Conservation (phyloP, 1,140 invertebrate species). For the Planococcus citri region DNA sequence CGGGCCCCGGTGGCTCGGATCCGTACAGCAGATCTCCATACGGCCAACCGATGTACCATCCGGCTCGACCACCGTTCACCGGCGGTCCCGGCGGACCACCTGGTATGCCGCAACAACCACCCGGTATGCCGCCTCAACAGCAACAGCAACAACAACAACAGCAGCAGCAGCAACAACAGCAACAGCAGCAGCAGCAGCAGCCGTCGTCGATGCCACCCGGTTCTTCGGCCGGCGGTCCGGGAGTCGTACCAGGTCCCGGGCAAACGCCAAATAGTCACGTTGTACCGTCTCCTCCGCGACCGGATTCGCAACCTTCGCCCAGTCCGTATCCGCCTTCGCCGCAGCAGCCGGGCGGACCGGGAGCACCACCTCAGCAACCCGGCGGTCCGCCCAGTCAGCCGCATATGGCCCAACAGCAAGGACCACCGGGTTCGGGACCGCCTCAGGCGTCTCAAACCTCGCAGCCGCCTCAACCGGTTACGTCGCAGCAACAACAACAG, state of each 20-base stretch:
- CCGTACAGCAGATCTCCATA: conserved; percentile 12
- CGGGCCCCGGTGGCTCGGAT: conserved; percentile 21
- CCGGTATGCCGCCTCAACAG: neutral
- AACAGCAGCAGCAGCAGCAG: too few species aligned
- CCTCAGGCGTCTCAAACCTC: conserved; percentile 14
- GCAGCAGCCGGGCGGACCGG: conserved; percentile 26
- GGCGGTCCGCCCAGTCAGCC: conserved; percentile 25
- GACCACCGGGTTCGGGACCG: neutral
- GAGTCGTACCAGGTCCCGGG: too few species aligned
- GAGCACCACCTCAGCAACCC: conserved; percentile 26
- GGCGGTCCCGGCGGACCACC: neutral
- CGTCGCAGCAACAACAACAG: conserved; percentile 35
- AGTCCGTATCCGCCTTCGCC: conserved; percentile 27
- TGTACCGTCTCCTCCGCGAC: neutral
- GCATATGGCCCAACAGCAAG: conserved; percentile 24
- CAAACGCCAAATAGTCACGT: neutral
- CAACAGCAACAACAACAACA: too few species aligned
- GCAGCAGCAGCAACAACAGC: too few species aligned
- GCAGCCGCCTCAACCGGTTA: conserved; percentile 23
- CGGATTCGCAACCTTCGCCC: conserved; percentile 8
- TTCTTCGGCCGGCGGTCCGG: too few species aligned
- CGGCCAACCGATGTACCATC: neutral
- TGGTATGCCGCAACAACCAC: neutral
- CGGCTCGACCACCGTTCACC: neutral
- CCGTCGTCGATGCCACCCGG: too few species aligned